Percentiles rank a stretch among this genome's conserved stretches.
Evolutionary conservation across 2,888 invertebrate genomes (phyloP).

Genomic region (Psylliodes chrysocephalus): DNA sequence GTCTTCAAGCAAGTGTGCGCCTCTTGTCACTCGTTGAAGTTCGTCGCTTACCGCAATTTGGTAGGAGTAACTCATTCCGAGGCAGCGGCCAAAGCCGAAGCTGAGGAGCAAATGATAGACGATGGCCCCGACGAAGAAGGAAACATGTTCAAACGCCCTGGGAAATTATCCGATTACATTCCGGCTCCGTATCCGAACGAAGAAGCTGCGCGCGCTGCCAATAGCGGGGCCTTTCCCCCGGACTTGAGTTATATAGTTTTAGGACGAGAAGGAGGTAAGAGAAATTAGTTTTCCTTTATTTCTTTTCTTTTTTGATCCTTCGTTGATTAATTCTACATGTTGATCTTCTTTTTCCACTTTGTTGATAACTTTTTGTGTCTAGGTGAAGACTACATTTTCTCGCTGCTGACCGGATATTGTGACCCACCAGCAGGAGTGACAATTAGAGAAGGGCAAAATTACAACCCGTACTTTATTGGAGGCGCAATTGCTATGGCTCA

Average conservation of each 20-base stretch:
- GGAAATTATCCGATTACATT: conserved; percentile 92
- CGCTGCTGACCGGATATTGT: conserved; percentile 93
- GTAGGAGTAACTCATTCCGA: conserved; percentile 91
- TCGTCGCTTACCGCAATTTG: conserved; percentile 92
- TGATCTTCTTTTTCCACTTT: neutral
- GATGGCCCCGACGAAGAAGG: conserved; percentile 92
- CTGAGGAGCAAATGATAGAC: conserved; percentile 81
- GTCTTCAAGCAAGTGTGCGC: conserved; percentile 99
- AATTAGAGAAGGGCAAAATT: conserved; percentile 92
- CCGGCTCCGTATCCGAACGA: conserved; percentile 96
- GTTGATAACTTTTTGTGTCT: conserved; percentile 22
- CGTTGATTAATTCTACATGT: neutral
- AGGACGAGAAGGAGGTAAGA: conserved; percentile 79
- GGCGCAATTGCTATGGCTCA: conserved; percentile 97
- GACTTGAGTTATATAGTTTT: conserved; percentile 91
- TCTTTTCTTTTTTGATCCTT: too few species aligned
- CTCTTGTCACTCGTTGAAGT: conserved; percentile 96
- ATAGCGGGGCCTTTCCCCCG: conserved; percentile 96
- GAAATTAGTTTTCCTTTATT: neutral
- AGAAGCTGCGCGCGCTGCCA: conserved; percentile 96
- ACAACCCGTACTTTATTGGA: conserved; percentile 98
- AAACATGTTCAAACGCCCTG: conserved; percentile 90
- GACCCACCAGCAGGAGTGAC: conserved; percentile 92
- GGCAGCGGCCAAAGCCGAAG: conserved; percentile 96
- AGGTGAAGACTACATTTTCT: conserved; percentile 95